Evolutionary conservation across 2,888 invertebrate genomes (phyloP), one percentile per base, ranked within the genome.

Genomic region (Panzeria rudis): DNA sequence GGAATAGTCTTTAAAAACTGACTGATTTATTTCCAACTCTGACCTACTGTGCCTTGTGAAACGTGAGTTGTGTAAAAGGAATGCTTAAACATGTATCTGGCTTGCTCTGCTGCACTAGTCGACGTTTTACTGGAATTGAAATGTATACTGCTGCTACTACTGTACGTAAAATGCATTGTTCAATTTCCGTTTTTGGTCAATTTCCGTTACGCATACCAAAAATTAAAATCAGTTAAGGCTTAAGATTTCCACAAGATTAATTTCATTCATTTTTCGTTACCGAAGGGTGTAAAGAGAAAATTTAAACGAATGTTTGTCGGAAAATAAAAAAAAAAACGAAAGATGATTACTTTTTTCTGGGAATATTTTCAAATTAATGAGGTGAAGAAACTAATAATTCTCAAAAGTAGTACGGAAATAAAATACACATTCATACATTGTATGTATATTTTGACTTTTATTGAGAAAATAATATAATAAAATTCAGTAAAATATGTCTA

Each of bases 131-230:
- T n/a, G n/a, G 29, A n/a, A 17, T 44, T 7, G 4, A 13, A 44
- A n/a, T n/a, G 44, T 25, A 17, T 25, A 17, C 29, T 29, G 29
- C 29, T 29, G 5, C 29, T 29, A 47, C 25, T 56, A 9, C 35
- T 72, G 68, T 64, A 56, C 23, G 56, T 59, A 56, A 75, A 84
- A 77, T 85, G 84, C 83, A 83, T 82, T 85, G 78, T 85, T 79
- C 86, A 87, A 87, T 87, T 87, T 86, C 87, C 87, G 87, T 84
- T 85, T 83, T 85, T 79, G 85, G 83, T 75, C 86, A 86, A 86
- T 86, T 86, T 85, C 86, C 86, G 82, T 83, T 80, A 76, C 84
- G 76, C 86, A 86, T 79, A 66, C 78, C 78, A 62, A 82, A 76
- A 77, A 71, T 72, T 82, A 71, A 85, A 85, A 82, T 85, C 85